Evolutionary conservation across 2,888 invertebrate species (phyloP), one percentile per base, ranked within the genome.

Genomic region (Aricia artaxerxes): DNA sequence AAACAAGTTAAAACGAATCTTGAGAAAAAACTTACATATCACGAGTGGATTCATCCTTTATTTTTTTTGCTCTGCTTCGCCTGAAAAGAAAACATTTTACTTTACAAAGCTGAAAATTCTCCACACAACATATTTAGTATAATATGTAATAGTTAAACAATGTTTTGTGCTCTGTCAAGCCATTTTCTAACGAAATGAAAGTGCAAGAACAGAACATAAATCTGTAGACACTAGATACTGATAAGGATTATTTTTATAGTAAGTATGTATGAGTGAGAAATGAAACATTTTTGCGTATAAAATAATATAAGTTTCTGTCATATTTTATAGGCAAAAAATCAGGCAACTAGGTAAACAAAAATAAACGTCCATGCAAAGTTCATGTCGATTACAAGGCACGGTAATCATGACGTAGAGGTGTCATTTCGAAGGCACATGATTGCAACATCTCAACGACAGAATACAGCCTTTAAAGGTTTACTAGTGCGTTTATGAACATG

Each of bases 21-120:
- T 24, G 6, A 11, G 16, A 24, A 69, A 69, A 49, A 7, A 78
- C 78, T 78, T 78, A 78, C 78, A 64, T 64, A 78, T 31, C n/a
- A 78, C 16, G 11, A 78, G 31, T 1, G 78, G 64, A 44, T 78
- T 78, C 78, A 78, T 76, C 35, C 16, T 76, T 57, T 6, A 11
- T 9, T 9, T 69, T 4, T 69, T 53, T 57, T 7, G 31, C 6
- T 49, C 24, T 38, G 13, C 53, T 76, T 49, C 2, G 53, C 13
- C 49, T 11, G 13, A 76, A 49, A 49, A 53, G 13, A 76, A 35
- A 69, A 6, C 16, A 64, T 31, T 31, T 69, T 69, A 69, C 35
- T 69, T 13, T 0, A 16, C 57, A 57, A 16, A 57, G 49, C 49
- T 49, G 9, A 49, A 40, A 40, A 40, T 5, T 40, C 40, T 40